Conservation (phyloP, 2,888 invertebrate genomes). For the Cerastoderma edule region DNA sequence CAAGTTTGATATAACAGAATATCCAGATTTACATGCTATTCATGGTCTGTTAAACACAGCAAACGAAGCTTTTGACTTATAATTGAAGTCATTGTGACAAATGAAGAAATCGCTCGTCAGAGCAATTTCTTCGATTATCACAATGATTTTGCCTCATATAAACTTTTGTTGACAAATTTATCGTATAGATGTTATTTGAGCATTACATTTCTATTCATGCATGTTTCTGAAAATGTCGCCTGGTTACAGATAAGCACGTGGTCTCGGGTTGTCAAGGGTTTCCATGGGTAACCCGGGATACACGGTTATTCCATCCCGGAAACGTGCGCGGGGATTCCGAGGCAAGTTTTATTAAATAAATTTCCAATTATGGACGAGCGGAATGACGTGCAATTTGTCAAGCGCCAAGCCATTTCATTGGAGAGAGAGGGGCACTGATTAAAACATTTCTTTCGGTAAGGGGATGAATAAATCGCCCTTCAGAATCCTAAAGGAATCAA, state of each 20-base stretch:
- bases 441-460: conserved; percentile 47
- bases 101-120: too few species aligned
- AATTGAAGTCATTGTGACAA: too few species aligned
- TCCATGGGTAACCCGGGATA: conserved; percentile 16
- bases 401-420: conserved; percentile 59
- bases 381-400: conserved; percentile 78
- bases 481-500: conserved; percentile 22
- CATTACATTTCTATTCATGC: too few species aligned
- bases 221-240: too few species aligned
- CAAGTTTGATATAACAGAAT: too few species aligned
- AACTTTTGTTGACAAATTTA: not conserved
- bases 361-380: conserved; percentile 74
- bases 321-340: conserved; percentile 48
- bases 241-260: too few species aligned
- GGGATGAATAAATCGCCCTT: conserved; percentile 51
- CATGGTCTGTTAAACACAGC: too few species aligned
- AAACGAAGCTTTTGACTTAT: too few species aligned
- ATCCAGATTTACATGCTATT: too few species aligned
- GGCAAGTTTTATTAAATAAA: conserved; percentile 77
- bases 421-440: conserved; percentile 47
- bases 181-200: too few species aligned
- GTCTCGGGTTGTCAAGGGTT: not conserved
- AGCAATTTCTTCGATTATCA: too few species aligned
- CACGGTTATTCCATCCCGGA: conserved; percentile 20
- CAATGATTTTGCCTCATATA: not conserved